phyloP scores from a whole-genome alignment of 2,113 vertebrate genomes.

The Oxygymnocypris stewartii region DNA sequence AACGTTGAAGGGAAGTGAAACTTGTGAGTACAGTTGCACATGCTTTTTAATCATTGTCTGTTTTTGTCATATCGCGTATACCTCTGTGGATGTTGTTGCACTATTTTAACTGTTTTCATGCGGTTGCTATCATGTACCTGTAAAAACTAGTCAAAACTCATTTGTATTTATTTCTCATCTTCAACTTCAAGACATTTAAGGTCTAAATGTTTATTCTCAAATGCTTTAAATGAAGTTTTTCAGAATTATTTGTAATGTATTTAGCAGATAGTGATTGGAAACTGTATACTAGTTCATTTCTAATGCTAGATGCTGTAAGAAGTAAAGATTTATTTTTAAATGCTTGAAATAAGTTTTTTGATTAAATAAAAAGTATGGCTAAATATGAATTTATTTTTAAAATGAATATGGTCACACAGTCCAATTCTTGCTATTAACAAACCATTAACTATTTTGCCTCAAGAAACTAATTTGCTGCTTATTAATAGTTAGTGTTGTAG shows the following conservation, averaged over 20 bases:
- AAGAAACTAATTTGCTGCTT: no score
- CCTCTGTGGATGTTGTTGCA: background rate
- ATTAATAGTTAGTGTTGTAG: no score
- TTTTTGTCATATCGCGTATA: background rate
- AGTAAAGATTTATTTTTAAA: background rate
- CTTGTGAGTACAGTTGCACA: conserved; percentile 1
- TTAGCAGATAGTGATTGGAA: background rate
- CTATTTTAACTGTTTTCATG: background rate
- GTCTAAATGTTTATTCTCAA: background rate
- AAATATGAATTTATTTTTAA: no score
- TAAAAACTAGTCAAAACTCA: background rate
- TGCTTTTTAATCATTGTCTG: background rate
- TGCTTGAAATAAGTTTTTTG: background rate
- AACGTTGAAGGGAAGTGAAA: conserved; percentile 6
- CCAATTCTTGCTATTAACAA: no score
- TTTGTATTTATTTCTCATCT: background rate
- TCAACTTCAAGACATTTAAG: background rate
- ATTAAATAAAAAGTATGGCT: no score
- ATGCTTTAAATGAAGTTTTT: background rate
- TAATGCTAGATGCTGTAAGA: background rate
- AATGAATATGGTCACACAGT: no score
- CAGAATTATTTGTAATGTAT: background rate
- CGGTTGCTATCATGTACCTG: background rate
- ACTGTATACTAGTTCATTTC: background rate
- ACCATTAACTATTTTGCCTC: no score